phyloP scores from a whole-genome alignment of 2,113 vertebrate species.

The Piaya cayana region DNA sequence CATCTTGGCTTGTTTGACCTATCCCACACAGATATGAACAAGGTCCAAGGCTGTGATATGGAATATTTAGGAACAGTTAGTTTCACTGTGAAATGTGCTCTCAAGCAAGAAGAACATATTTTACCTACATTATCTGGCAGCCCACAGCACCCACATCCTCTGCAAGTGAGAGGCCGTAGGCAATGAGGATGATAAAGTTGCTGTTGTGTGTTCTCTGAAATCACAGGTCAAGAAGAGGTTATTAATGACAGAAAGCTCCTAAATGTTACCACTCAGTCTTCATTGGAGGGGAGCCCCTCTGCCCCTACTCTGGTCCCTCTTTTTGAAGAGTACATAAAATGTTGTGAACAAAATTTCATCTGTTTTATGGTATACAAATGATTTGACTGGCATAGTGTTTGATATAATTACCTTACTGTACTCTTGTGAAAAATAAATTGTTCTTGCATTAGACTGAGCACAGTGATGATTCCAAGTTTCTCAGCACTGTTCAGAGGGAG shows the following conservation, averaged over 20 bases:
- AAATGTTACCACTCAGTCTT: background rate
- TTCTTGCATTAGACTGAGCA: background rate
- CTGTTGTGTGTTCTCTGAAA: background rate
- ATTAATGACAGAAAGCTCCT: background rate
- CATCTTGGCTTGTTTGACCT: background rate
- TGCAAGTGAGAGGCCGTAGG: constrained; percentile 23
- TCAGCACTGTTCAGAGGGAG: background rate
- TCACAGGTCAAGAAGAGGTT: background rate
- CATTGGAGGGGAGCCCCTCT: background rate
- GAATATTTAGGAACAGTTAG: background rate
- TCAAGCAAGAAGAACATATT: constrained; percentile 8
- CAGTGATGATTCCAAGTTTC: background rate
- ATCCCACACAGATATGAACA: background rate
- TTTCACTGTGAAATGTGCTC: background rate
- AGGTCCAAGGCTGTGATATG: background rate
- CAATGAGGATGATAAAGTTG: background rate
- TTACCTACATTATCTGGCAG: constrained; percentile 42
- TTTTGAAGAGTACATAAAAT: background rate
- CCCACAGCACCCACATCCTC: constrained; percentile 61
- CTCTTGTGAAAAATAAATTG: background rate
- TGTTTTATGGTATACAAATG: background rate
- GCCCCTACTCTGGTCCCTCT: background rate
- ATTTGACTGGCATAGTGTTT: background rate
- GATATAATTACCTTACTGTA: background rate
- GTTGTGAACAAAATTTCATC: background rate